Conservation (phyloP, 2,888 invertebrate species). For the Herminia tarsipennalis region DNA sequence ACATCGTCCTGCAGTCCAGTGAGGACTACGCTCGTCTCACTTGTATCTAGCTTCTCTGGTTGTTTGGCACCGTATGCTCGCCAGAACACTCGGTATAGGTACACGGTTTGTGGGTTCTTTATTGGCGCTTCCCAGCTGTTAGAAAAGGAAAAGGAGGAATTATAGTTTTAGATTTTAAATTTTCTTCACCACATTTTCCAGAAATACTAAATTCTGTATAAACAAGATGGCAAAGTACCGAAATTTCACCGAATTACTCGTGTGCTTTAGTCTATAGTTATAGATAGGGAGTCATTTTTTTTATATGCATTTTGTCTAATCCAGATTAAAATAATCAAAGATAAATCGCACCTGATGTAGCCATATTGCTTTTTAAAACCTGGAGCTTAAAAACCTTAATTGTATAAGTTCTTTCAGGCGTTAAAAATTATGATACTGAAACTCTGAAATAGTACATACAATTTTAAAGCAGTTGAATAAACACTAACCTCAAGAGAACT, state of each 20-base stretch:
- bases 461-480: no score
- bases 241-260: background rate
- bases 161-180: no score
- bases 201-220: no score
- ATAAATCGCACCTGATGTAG: no score
- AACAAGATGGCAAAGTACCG: no score
- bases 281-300: background rate
- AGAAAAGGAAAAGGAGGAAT: background rate
- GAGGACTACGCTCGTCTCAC: slow-evolving; percentile 89
- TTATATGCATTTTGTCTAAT: background rate
- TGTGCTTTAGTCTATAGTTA: background rate
- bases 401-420: no score
- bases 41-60: slow-evolving; percentile 90
- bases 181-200: no score
- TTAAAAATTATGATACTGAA: no score
- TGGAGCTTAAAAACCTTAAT: no score
- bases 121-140: slow-evolving; percentile 91
- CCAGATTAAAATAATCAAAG: no score
- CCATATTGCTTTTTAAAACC: no score
- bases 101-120: slow-evolving; percentile 93
- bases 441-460: no score
- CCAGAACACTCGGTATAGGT: slow-evolving; percentile 94
- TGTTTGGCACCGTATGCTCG: slow-evolving; percentile 87
- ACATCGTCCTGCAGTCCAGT: slow-evolving; percentile 90
- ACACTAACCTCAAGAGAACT: slow-evolving; percentile 67